A percentile compares a stretch with the other conserved stretches of the same genome.
These are phyloP conservation scores for Oscheius sp. DNA, from an alignment of 2,888 invertebrate species.

Conservation along the genomic window DNA sequence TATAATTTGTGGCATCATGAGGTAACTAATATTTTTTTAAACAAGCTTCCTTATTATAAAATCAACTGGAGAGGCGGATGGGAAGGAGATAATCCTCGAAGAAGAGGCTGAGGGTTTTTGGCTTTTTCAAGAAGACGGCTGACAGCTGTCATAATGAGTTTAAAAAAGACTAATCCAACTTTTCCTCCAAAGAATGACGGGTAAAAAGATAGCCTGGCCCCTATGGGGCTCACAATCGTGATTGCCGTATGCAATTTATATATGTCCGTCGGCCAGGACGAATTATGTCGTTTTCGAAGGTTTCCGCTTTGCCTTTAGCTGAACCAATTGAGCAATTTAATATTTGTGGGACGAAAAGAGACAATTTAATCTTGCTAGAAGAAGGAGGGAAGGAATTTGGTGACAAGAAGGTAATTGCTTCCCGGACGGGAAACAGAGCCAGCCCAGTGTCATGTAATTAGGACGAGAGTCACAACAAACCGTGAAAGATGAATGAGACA, in stretches of 20 bases:
- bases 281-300: too few species aligned
- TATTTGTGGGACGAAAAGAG: too few species aligned
- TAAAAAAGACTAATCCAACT: not conserved
- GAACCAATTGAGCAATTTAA: slow-evolving; percentile 25
- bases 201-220: not conserved
- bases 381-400: not conserved
- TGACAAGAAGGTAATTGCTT: not conserved
- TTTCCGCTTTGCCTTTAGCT: slow-evolving; percentile 14
- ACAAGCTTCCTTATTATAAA: too few species aligned
- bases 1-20: too few species aligned
- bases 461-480: too few species aligned
- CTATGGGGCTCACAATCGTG: slow-evolving; percentile 1
- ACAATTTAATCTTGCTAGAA: too few species aligned
- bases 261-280: slow-evolving; percentile 25
- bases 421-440: not conserved
- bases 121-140: not conserved
- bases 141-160: slow-evolving; percentile 10
- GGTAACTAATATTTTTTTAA: too few species aligned
- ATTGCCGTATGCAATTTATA: slow-evolving; percentile 27
- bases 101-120: too few species aligned
- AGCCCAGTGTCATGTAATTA: too few species aligned
- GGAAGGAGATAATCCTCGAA: too few species aligned
- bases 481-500: too few species aligned
- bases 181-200: not conserved
- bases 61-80: too few species aligned